Percentiles rank a stretch among this genome's conserved stretches.
Conservation (phyloP, 2,888 invertebrate species). For the Patella ulyssiponensis region DNA sequence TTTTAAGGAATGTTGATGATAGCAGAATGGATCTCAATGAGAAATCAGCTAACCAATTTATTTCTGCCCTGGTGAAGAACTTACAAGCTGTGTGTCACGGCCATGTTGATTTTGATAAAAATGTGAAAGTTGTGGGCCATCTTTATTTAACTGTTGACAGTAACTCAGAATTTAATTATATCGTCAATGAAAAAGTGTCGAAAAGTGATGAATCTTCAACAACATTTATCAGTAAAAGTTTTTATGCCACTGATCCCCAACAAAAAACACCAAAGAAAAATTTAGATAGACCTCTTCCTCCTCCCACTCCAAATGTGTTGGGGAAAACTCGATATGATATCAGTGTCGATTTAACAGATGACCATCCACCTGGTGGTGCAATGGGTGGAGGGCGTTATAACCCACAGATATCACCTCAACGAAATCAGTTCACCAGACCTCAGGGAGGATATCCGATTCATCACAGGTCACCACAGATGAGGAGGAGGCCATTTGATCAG, state of each 20-base stretch:
- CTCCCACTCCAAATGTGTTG: slow-evolving; percentile 1
- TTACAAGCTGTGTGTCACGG: slow-evolving; percentile 7
- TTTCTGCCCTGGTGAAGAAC: not conserved
- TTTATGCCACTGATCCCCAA: slow-evolving; percentile 9
- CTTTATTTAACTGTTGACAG: not conserved
- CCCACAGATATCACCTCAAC: not conserved
- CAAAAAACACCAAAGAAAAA: slow-evolving; percentile 12
- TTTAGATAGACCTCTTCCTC: slow-evolving; percentile 4
- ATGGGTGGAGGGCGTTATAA: not conserved
- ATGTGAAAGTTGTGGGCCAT: slow-evolving; percentile 11
- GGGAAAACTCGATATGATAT: slow-evolving; percentile 5
- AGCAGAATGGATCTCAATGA: not conserved
- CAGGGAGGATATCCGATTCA: not conserved
- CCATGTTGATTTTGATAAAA: slow-evolving; percentile 4
- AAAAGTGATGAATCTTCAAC: slow-evolving; percentile 11
- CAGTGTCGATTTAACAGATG: slow-evolving; percentile 1
- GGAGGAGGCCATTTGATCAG: slow-evolving; percentile 1
- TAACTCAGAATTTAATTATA: not conserved
- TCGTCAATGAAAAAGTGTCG: not conserved
- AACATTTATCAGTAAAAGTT: slow-evolving; percentile 11
- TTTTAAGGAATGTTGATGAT: not conserved
- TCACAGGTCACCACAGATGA: not conserved
- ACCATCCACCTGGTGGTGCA: not conserved
- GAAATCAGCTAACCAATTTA: slow-evolving; percentile 2
- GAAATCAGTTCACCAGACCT: not conserved